Base-by-base conservation (phyloP, 2,113 vertebrate genomes). In the Recurvirostra avosetta region DNA sequence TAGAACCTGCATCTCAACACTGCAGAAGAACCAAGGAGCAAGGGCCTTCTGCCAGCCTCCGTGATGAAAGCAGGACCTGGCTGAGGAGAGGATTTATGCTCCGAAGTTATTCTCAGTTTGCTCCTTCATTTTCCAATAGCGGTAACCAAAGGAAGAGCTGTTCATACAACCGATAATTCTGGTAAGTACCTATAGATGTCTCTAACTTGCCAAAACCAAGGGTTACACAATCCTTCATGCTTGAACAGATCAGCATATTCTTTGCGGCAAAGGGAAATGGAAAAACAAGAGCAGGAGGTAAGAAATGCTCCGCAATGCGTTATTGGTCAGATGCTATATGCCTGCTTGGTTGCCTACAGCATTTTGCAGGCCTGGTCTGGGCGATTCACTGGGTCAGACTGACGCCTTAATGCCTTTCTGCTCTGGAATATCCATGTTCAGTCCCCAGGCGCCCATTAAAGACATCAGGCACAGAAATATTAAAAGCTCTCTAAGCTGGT, bases 401-500 rank as follows among this genome's bases (percentile, higher is more conserved):
- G 36, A 72, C 36, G 30, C 47, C 47, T 34, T 53, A 14, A 22
- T 26, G 36, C 40, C 45, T 53, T 82, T 79, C 56, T 73, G 66
- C 77, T 70, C 58, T 86, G 74, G 36, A 79, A 96, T 56, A 79
- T 36, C 63, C 70, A 67, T 5, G 13, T 41, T 30, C 36, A 34
- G 34, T 26, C 26, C 62, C 53, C 43, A 79, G 52, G 63, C 38
- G 79, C 67, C 55, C 38, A 12, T 52, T 41, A n/a, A 65, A 79
- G 40, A 59, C 25, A 70, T 47, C 0, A 8, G 86, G 62, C 74
- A 45, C 26, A 27, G 36, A 15, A 36, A 59, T 56, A 96, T 82
- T 74, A 61, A 79, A 92, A 96, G 62, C 85, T 86, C 96, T 93
- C 81, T 58, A 88, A 78, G 80, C 5, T 55, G 96, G 87, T 96